phyloP scores from a whole-genome alignment of 1,140 invertebrate species.

The Neodiprion virginianus region DNA sequence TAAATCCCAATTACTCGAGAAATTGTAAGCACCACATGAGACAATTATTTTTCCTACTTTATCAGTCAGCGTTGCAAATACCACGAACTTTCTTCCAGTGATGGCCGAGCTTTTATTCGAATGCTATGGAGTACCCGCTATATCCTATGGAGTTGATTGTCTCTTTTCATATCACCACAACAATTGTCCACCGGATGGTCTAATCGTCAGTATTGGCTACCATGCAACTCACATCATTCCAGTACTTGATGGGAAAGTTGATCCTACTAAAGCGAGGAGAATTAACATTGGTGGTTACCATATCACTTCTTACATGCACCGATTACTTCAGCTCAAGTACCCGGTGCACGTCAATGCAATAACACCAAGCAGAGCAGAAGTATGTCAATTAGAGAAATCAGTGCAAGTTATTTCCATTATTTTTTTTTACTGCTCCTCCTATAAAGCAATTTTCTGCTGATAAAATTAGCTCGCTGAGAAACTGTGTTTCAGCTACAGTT shows the following conservation, averaged over 20 bases:
- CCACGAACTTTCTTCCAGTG: constrained; percentile 66
- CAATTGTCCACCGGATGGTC: constrained; percentile 67
- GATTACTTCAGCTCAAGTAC: constrained; percentile 93
- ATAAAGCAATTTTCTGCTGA: no score
- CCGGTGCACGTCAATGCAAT: constrained; percentile 88
- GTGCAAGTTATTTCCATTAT: no score
- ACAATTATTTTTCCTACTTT: constrained; percentile 27
- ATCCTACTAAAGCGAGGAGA: constrained; percentile 74
- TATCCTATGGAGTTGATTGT: constrained; percentile 88
- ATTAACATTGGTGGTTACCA: constrained; percentile 90
- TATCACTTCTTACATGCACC: constrained; percentile 85
- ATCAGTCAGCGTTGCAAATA: background rate
- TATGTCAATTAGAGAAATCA: constrained; percentile 40
- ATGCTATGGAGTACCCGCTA: constrained; percentile 85
- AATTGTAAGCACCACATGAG: constrained; percentile 72
- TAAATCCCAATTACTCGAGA: constrained; percentile 91
- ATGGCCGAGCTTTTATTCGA: constrained; percentile 96
- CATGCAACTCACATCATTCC: constrained; percentile 90
- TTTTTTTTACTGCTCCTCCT: no score
- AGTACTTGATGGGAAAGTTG: constrained; percentile 74
- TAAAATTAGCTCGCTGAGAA: no score
- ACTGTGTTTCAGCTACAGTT: no score
- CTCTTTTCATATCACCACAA: constrained; percentile 82
- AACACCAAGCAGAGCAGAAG: constrained; percentile 85
- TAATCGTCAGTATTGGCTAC: constrained; percentile 87